These are phyloP conservation scores for Latrodectus elegans DNA, from an alignment of 2,888 invertebrate genomes.

Conservation along the genomic window DNA sequence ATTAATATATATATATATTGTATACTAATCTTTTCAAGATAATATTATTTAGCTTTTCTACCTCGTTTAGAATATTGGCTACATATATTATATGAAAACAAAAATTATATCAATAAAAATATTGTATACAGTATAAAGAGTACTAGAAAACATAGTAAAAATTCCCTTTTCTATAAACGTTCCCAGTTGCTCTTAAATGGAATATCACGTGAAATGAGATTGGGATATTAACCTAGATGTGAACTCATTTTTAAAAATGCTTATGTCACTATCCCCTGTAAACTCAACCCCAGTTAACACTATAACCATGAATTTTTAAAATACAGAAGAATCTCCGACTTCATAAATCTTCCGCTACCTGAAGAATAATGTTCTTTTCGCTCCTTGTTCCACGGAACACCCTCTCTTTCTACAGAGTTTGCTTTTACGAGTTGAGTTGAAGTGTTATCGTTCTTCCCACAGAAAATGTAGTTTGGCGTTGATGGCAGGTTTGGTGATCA, in stretches of 20 bases:
- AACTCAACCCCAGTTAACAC: background rate
- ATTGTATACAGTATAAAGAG: background rate
- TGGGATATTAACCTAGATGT: background rate
- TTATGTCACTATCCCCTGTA: background rate
- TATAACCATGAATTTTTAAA: constrained; percentile 36
- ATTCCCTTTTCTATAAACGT: background rate
- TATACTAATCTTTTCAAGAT: no score
- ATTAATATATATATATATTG: no score
- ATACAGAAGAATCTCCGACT: background rate
- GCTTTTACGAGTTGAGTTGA: constrained; percentile 5
- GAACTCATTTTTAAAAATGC: no score
- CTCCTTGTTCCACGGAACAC: background rate
- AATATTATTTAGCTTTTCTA: no score
- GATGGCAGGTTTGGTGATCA: background rate
- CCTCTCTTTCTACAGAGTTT: background rate
- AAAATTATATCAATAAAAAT: background rate
- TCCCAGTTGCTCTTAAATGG: background rate
- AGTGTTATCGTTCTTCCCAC: background rate
- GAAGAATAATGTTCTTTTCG: constrained; percentile 26
- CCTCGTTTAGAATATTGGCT: no score
- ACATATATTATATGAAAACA: background rate
- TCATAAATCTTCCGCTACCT: constrained; percentile 29
- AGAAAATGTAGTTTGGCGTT: background rate
- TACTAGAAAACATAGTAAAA: background rate
- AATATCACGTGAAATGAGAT: background rate